Base-by-base conservation (phyloP, 2,113 vertebrate genomes). In the Arizona elegans region DNA sequence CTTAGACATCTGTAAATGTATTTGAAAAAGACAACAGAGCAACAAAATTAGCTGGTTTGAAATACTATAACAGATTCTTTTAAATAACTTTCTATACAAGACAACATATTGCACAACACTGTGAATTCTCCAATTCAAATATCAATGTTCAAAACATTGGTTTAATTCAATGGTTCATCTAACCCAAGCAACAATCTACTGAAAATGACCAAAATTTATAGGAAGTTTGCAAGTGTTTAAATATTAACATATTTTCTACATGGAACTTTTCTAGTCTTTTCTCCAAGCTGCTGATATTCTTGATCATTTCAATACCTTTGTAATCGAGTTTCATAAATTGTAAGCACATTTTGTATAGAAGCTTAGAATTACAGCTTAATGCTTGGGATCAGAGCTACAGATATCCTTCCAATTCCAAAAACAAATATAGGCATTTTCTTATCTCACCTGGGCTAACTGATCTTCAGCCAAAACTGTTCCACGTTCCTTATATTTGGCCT, bases 401-500 rank as follows among this genome's bases (percentile, higher is more conserved):
- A 10, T 29, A 29, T 50, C 62, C 59, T 26, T 43, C 9, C 11
- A 89, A 13, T 3, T n/a, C 38, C 21, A 90, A 65, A 33, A 62
- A 38, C 86, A 55, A 56, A 53, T 38, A 13, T 12, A 24, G 56
- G 15, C 19, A 17, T 8, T 17, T 0, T 0, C 1, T 0, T 23
- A 6, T 93, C 97, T 97, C 96, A 99, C 99, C 98, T 99, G 99
- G 0, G 96, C 98, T 96, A 99, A 98, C 87, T 99, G 99, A 93
- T 99, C 99, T 90, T 99, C 99, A 0, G 99, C 99, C 56, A 99
- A 96, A 93, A 99, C 99, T 1, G 92, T 99, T n/a, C 99, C 99
- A 90, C 99, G 98, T 95, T 99, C 99, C 96, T 99, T 99, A 96
- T 99, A 99, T 96, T 98, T 99, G 11, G 99, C 99, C 99, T 99